Conservation (phyloP, 2,888 invertebrate species). For the Gymnoscelis rufifasciata region DNA sequence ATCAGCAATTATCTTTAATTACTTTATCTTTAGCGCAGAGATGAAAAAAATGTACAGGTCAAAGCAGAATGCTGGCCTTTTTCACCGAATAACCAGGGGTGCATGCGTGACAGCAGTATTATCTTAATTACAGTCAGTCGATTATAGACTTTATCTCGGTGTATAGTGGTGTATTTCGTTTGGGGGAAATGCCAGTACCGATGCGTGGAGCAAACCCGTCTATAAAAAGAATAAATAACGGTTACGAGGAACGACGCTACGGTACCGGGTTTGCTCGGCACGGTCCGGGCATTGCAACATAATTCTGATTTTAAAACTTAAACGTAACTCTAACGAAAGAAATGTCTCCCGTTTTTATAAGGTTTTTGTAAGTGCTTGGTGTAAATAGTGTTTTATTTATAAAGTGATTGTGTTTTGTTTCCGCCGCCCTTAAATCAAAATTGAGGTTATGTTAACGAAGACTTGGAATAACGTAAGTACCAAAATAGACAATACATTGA, state of each 20-base stretch:
- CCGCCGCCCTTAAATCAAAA: not conserved
- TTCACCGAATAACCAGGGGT: slow-evolving; percentile 8
- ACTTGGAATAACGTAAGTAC: slow-evolving; percentile 52
- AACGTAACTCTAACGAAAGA: too few relatives aligned
- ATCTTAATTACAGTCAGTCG: slow-evolving; percentile 3
- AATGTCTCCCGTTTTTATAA: too few relatives aligned
- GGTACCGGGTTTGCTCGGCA: slow-evolving; percentile 24
- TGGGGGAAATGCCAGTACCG: slow-evolving; percentile 7
- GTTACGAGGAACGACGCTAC: slow-evolving; percentile 51
- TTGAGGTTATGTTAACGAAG: slow-evolving; percentile 70
- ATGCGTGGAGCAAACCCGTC: slow-evolving; percentile 37
- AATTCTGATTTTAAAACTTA: not conserved
- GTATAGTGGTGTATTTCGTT: slow-evolving; percentile 18
- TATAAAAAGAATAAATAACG: slow-evolving; percentile 58
- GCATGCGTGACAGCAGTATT: slow-evolving; percentile 10
- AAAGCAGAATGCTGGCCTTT: not conserved
- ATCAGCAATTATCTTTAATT: not conserved
- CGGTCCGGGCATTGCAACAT: slow-evolving; percentile 7
- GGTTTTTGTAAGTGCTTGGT: too few relatives aligned
- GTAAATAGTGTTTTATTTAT: not conserved
- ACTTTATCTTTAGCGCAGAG: not conserved
- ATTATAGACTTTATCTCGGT: slow-evolving; percentile 11
- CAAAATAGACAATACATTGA: too few relatives aligned
- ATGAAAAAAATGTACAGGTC: not conserved
- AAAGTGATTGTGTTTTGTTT: not conserved